Evolutionary conservation across 2,888 invertebrate species (phyloP).

Genomic region (Carabus problematicus): DNA sequence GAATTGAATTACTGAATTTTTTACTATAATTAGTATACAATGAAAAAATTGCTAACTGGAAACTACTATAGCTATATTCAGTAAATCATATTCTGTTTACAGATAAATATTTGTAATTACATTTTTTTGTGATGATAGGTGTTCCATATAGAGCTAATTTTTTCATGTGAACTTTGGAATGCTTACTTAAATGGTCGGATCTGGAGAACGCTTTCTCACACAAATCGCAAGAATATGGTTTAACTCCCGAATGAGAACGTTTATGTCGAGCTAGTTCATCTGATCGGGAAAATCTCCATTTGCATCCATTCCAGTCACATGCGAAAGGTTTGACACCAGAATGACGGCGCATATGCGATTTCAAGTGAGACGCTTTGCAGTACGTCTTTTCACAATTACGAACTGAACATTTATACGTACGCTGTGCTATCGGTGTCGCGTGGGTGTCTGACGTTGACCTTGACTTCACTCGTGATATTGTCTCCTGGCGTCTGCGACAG

Average conservation of each 20-base stretch:
- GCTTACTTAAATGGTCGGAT: constrained; percentile 93
- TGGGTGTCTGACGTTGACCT: constrained; percentile 45
- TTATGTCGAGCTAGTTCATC: constrained; percentile 93
- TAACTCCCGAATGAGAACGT: constrained; percentile 93
- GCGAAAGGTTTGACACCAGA: constrained; percentile 70
- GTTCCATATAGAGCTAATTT: constrained; percentile 59
- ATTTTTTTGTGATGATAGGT: constrained; percentile 50
- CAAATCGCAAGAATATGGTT: constrained; percentile 88
- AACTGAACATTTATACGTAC: constrained; percentile 64
- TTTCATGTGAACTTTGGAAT: constrained; percentile 83
- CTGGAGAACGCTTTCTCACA: constrained; percentile 91
- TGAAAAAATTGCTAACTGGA: no score
- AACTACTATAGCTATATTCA: no score
- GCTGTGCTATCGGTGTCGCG: constrained; percentile 46
- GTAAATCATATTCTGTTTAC: constrained; percentile 23
- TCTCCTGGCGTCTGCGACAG: constrained; percentile 27
- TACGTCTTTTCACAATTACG: constrained; percentile 80
- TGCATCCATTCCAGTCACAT: constrained; percentile 73
- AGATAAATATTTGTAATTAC: constrained; percentile 41
- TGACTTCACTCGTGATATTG: constrained; percentile 18
- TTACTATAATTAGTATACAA: no score
- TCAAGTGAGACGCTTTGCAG: constrained; percentile 88
- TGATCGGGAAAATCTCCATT: constrained; percentile 92
- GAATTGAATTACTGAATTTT: no score
- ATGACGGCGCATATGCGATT: constrained; percentile 86